Conservation (phyloP, 2,113 vertebrate genomes). For the Garra rufa region DNA sequence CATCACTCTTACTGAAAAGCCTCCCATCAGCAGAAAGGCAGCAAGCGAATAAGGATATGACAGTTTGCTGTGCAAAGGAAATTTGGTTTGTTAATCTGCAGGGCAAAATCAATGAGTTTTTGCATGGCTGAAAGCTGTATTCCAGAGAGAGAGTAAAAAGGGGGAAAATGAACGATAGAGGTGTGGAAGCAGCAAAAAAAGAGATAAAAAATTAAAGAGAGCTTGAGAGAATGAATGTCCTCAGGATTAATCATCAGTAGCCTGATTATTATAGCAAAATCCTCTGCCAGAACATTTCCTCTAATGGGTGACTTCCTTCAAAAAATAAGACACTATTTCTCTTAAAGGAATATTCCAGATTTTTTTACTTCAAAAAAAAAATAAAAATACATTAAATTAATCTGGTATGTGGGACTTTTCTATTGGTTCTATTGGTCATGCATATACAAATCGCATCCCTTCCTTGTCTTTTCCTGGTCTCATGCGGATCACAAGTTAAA, state of each 20-base stretch:
- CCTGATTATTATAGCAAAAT: slow-evolving; percentile 18
- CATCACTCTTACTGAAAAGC: slow-evolving; percentile 16
- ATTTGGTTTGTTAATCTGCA: slow-evolving; percentile 50
- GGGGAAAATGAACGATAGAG: not conserved
- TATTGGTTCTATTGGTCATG: not conserved
- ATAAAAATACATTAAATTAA: not conserved
- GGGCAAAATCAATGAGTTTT: slow-evolving; percentile 51
- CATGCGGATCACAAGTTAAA: not conserved
- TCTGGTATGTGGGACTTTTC: not conserved
- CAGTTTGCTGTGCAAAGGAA: slow-evolving; percentile 48
- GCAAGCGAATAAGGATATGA: slow-evolving; percentile 41
- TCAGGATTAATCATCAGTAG: slow-evolving; percentile 1
- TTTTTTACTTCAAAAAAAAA: too few species aligned
- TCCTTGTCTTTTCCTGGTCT: not conserved
- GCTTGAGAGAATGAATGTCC: not conserved
- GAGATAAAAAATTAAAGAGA: not conserved
- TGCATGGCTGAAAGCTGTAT: slow-evolving; percentile 43
- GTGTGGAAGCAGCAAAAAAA: not conserved
- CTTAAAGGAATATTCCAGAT: not conserved
- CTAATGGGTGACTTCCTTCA: not conserved
- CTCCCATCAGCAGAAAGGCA: slow-evolving; percentile 46
- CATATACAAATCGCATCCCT: not conserved
- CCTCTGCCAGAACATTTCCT: slow-evolving; percentile 5
- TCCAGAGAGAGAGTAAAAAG: not conserved
- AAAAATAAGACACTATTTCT: not conserved